phyloP scores from a whole-genome alignment of 2,113 vertebrate species.

The Ciconia stormi region DNA sequence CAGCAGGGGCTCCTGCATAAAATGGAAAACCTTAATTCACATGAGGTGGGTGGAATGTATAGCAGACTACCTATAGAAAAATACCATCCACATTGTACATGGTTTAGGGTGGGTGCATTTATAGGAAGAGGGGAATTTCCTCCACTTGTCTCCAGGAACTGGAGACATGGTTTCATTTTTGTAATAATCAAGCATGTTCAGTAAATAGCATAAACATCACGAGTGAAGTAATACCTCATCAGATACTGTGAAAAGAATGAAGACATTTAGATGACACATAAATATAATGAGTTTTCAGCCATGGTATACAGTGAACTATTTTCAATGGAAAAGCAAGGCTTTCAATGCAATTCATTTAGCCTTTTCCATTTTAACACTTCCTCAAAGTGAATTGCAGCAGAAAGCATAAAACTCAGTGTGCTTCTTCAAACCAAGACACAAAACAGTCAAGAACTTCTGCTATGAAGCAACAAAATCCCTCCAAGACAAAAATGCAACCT shows the following conservation, averaged over 20 bases:
- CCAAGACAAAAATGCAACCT: neutral
- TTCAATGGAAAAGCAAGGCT: slow-evolving; percentile 40
- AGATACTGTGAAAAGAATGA: neutral
- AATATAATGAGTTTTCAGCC: slow-evolving; percentile 1
- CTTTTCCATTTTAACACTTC: slow-evolving; percentile 37
- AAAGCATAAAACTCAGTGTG: neutral
- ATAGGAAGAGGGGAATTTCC: neutral
- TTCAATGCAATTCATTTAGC: slow-evolving; percentile 24
- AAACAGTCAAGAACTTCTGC: slow-evolving; percentile 12
- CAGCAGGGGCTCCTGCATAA: neutral
- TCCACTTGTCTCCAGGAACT: neutral
- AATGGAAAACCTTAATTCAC: neutral
- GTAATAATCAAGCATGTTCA: neutral
- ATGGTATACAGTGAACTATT: neutral
- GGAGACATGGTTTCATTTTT: neutral
- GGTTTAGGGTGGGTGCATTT: neutral
- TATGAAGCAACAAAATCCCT: neutral
- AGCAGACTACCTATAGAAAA: neutral
- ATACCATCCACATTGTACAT: neutral
- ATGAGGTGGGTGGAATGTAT: neutral
- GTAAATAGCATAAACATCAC: neutral
- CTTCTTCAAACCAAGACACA: neutral
- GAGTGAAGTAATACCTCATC: neutral
- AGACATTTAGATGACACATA: slow-evolving; percentile 6
- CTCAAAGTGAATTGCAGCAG: slow-evolving; percentile 7